Conservation (phyloP, 2,888 invertebrate genomes). For the Hirtodrosophila duncani region DNA sequence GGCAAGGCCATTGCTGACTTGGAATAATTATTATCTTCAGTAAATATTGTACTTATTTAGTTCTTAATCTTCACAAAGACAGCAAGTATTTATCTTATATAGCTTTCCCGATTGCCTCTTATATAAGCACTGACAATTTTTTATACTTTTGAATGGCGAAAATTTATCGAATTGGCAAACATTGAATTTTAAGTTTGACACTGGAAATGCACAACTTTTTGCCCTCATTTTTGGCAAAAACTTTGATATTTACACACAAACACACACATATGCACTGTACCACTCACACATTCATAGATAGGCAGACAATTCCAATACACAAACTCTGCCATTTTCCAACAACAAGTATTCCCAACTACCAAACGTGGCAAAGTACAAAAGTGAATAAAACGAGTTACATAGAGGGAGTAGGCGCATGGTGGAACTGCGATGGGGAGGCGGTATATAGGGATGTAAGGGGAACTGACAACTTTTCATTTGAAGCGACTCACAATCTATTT, state of each 20-base stretch:
- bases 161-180: too few species aligned
- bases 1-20: too few species aligned
- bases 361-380: not conserved
- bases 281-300: slow-evolving; percentile 4
- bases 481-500: slow-evolving; percentile 50
- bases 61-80: too few species aligned
- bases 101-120: too few species aligned
- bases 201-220: too few species aligned
- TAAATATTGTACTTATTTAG: too few species aligned
- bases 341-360: slow-evolving; percentile 39
- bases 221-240: too few species aligned
- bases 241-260: not conserved
- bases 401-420: too few species aligned
- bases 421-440: slow-evolving; percentile 10
- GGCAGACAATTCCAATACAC: slow-evolving; percentile 23
- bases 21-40: not conserved
- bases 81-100: too few species aligned
- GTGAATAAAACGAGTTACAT: slow-evolving; percentile 25
- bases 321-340: slow-evolving; percentile 47
- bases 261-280: not conserved
- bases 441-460: not conserved
- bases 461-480: slow-evolving; percentile 51
- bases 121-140: too few species aligned
- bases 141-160: too few species aligned
- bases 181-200: too few species aligned